A percentile compares a stretch with the other conserved stretches of the same genome.
Evolutionary conservation across 1,140 invertebrate genomes (phyloP).

Genomic region (Scaptomyza hsui): DNA sequence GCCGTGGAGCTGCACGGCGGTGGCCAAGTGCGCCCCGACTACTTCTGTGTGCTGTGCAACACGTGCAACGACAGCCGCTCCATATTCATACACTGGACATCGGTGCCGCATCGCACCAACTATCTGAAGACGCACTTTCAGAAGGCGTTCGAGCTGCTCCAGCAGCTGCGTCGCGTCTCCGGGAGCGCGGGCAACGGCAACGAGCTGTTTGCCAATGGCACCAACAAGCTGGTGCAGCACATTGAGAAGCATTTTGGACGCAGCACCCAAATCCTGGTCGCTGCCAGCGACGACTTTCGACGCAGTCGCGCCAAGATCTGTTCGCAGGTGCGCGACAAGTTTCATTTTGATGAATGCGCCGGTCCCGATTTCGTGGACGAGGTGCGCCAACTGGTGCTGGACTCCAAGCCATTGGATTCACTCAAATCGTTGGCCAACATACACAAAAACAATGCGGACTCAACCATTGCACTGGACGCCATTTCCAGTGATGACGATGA

Average conservation of each 20-base stretch:
- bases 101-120: constrained; percentile 88
- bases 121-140: constrained; percentile 84
- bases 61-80: constrained; percentile 90
- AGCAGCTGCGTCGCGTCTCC: constrained; percentile 34
- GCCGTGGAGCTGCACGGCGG: constrained; percentile 88
- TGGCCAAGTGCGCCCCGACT: constrained; percentile 87
- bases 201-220: constrained; percentile 20
- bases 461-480: constrained; percentile 65
- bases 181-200: constrained; percentile 17
- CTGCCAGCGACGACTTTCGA: constrained; percentile 57
- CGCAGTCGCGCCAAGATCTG: constrained; percentile 67
- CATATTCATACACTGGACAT: constrained; percentile 90
- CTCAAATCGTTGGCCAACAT: constrained; percentile 15
- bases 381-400: constrained; percentile 15
- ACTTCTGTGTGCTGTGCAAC: constrained; percentile 90
- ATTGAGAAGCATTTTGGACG: constrained; percentile 71
- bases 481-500: constrained; percentile 81
- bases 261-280: constrained; percentile 22
- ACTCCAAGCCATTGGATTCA: constrained; percentile 11
- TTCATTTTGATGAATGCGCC: constrained; percentile 84
- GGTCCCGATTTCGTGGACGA: constrained; percentile 69
- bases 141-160: constrained; percentile 51
- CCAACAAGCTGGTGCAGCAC: constrained; percentile 37
- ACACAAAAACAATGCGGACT: constrained; percentile 6
- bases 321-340: constrained; percentile 83